These are phyloP conservation scores for Catharus ustulatus DNA, from an alignment of 2,797 vertebrate genomes.

Conservation along the genomic window DNA sequence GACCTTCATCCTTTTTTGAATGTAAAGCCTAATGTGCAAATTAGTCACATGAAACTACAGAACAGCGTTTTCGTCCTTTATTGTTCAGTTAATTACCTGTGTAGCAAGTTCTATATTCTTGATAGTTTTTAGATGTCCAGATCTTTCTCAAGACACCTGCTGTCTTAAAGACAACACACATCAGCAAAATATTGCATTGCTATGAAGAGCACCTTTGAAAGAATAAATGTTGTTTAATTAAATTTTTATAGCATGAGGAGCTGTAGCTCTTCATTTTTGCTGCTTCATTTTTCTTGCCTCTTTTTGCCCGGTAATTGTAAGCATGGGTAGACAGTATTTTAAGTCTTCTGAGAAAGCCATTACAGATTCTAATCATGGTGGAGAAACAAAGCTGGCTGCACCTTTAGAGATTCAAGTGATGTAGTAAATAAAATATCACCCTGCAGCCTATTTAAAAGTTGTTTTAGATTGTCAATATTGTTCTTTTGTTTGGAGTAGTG, in stretches of 20 bases:
- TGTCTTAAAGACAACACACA: background rate
- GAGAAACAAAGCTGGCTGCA: background rate
- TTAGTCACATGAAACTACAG: background rate
- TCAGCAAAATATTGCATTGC: background rate
- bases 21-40: background rate
- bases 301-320: background rate
- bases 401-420: background rate
- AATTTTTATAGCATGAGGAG: background rate
- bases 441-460: background rate
- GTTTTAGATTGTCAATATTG: background rate
- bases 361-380: background rate
- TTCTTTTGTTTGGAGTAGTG: background rate
- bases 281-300: background rate
- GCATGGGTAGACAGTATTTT: background rate
- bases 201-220: background rate
- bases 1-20: background rate
- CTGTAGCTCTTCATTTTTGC: background rate
- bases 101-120: background rate
- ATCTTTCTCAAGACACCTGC: background rate
- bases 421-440: background rate
- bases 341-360: background rate
- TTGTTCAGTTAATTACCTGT: background rate
- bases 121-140: background rate
- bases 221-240: background rate
- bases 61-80: background rate